Conservation (phyloP, 2,797 vertebrate species). For the Zalophus californianus region DNA sequence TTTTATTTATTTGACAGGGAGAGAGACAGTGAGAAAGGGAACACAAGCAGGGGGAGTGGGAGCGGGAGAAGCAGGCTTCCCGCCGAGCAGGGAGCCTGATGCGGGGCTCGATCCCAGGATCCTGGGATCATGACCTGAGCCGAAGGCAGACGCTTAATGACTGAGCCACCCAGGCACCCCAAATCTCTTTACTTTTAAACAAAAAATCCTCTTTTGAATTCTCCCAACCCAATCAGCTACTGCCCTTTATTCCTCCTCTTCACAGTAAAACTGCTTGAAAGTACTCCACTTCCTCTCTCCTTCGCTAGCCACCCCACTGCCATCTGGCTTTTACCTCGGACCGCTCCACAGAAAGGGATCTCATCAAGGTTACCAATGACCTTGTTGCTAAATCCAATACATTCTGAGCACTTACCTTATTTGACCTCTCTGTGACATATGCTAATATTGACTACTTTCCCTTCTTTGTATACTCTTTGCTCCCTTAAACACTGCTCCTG, state of each 20-base stretch:
- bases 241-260: background rate
- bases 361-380: background rate
- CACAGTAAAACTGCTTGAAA: background rate
- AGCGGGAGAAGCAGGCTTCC: no score
- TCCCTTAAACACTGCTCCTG: background rate
- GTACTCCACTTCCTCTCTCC: background rate
- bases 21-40: no score
- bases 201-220: background rate
- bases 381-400: background rate
- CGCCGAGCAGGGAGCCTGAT: no score
- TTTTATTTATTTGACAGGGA: no score
- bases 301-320: background rate
- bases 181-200: background rate
- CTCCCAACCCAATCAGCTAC: background rate
- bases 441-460: background rate
- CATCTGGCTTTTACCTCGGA: background rate
- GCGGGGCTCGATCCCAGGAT: no score
- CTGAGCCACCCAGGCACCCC: no score
- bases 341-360: background rate
- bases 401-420: background rate
- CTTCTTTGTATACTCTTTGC: background rate
- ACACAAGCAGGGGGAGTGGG: no score
- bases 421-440: background rate
- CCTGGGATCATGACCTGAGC: no score
- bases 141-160: no score